phyloP scores from a whole-genome alignment of 2,113 vertebrate species.

The Hydropotes inermis region DNA sequence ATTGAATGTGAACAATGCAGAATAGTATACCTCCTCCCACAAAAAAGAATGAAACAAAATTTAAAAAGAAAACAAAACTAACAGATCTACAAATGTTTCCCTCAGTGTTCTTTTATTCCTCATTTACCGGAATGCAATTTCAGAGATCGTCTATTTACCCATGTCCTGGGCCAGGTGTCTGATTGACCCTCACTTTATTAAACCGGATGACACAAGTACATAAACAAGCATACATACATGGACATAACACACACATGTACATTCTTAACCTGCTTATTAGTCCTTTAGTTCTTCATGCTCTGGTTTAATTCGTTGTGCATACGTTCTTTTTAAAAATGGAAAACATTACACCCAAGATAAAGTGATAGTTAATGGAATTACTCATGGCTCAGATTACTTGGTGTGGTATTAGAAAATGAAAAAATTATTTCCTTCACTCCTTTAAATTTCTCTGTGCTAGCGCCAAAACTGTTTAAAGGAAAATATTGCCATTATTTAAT shows the following conservation, averaged over 20 bases:
- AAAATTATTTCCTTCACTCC: background rate
- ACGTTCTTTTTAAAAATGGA: background rate
- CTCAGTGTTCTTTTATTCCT: background rate
- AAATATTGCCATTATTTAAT: background rate
- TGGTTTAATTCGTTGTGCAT: constrained; percentile 38
- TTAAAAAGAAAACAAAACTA: background rate
- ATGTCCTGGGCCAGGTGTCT: background rate
- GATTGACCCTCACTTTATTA: constrained; percentile 25
- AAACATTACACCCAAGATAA: constrained; percentile 30
- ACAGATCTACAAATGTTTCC: background rate
- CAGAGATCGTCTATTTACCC: background rate
- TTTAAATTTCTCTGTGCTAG: background rate
- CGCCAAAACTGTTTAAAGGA: background rate
- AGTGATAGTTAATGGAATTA: background rate
- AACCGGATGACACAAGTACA: background rate
- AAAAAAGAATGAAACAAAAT: background rate
- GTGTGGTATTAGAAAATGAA: background rate
- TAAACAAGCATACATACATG: background rate
- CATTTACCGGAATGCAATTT: background rate
- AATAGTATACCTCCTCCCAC: background rate
- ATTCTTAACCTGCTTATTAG: background rate
- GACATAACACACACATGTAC: background rate
- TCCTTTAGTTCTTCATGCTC: background rate
- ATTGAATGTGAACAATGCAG: background rate
- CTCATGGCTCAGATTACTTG: background rate